Percentiles rank a stretch among this genome's conserved stretches.
phyloP scores from a whole-genome alignment of 2,797 vertebrate species.

The Furcifer pardalis region DNA sequence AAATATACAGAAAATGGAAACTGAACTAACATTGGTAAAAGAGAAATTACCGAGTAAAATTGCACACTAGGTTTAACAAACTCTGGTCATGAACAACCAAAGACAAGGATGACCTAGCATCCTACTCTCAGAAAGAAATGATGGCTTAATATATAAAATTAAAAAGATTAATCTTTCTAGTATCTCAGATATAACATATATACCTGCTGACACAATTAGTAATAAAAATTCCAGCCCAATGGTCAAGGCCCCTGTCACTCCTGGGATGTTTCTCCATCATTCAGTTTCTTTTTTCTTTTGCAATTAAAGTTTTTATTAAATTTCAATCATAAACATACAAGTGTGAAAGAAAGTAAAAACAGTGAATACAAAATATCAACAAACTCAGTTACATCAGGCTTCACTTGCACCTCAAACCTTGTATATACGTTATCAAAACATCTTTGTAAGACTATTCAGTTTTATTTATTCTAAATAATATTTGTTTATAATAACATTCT shows the following conservation, averaged over 20 bases:
- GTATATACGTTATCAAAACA: too few relatives aligned
- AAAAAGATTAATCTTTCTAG: slow-evolving; percentile 20
- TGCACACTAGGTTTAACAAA: not conserved
- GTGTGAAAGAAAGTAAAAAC: too few relatives aligned
- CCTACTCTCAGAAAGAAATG: not conserved
- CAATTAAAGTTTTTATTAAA: too few relatives aligned
- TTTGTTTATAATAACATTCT: too few relatives aligned
- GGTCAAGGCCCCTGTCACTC: not conserved
- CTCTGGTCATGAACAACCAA: slow-evolving; percentile 13
- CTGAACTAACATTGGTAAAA: not conserved
- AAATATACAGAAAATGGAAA: not conserved
- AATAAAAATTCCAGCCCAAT: slow-evolving; percentile 1
- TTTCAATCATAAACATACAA: too few relatives aligned
- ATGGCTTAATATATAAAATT: slow-evolving; percentile 12
- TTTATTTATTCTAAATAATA: too few relatives aligned
- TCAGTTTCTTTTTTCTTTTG: too few relatives aligned
- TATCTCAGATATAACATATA: not conserved
- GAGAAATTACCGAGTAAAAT: not conserved
- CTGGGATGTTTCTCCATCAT: slow-evolving; percentile 9
- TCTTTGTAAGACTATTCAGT: too few relatives aligned
- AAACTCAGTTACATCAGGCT: too few relatives aligned
- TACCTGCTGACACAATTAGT: slow-evolving; percentile 28
- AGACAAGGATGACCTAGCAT: not conserved
- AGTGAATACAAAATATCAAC: too few relatives aligned
- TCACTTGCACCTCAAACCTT: too few relatives aligned